phyloP scores from a whole-genome alignment of 2,113 vertebrate genomes.

The Oreocharis arfaki region DNA sequence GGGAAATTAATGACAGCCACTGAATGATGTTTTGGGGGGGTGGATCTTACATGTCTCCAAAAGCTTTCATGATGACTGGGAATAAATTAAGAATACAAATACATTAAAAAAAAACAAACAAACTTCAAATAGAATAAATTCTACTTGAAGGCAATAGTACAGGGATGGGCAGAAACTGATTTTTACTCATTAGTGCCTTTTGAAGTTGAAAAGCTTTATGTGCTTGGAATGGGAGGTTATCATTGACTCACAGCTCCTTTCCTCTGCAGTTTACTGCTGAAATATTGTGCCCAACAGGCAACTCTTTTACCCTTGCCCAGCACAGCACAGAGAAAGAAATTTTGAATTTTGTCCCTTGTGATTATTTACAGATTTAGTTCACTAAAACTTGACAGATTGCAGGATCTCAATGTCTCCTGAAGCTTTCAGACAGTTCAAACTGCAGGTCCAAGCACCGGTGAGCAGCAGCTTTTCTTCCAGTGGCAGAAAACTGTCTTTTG shows the following conservation, averaged over 20 bases:
- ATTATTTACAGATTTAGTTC: not conserved
- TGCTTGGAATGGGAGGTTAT: not conserved
- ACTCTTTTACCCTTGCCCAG: not conserved
- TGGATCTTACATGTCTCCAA: not conserved
- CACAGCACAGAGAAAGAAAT: not conserved
- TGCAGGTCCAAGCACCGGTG: not conserved
- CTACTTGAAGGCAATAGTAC: not conserved
- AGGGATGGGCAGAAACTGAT: not conserved
- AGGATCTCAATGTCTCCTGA: rapidly evolving
- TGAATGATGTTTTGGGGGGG: not conserved
- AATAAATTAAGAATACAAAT: not conserved
- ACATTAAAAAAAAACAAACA: not conserved
- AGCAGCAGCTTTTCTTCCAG: not conserved
- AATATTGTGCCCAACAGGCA: not conserved
- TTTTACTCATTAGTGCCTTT: not conserved
- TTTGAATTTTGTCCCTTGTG: not conserved
- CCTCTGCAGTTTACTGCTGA: not conserved
- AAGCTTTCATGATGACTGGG: not conserved
- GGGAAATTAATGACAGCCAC: not conserved
- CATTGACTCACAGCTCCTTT: not conserved
- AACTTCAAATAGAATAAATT: not conserved
- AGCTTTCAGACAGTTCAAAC: not conserved
- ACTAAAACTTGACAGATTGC: not conserved
- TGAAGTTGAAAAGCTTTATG: not conserved
- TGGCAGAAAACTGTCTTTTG: not conserved